A percentile compares a stretch with the other conserved stretches of the same genome.
phyloP scores from a whole-genome alignment of 92 coral and sea anemone genomes.

The Scolanthus callimorphus region DNA sequence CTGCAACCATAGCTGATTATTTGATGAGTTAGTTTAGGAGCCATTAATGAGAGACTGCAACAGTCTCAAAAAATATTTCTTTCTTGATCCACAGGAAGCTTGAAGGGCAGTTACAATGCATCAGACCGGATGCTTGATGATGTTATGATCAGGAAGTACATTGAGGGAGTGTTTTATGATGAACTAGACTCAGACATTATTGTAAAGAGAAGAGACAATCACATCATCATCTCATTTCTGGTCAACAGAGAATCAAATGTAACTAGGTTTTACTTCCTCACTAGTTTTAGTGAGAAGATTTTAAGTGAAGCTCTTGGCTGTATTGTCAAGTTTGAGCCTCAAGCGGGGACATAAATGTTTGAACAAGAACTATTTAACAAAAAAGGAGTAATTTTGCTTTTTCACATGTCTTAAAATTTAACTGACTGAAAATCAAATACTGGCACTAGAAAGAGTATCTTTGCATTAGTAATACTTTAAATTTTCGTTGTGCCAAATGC shows the following conservation, averaged over 20 bases:
- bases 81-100: constrained; percentile 52
- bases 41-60: no score
- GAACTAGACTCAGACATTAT: constrained; percentile 80
- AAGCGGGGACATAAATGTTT: constrained; percentile 22
- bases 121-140: constrained; percentile 93
- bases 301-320: constrained; percentile 78
- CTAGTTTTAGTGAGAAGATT: constrained; percentile 85
- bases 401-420: no score
- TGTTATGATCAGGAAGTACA: constrained; percentile 86
- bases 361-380: no score
- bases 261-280: constrained; percentile 79
- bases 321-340: constrained; percentile 85
- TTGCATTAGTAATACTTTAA: no score
- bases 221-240: constrained; percentile 68
- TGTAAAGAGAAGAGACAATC: constrained; percentile 88
- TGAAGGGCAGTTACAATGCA: constrained; percentile 89
- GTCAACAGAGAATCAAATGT: constrained; percentile 56
- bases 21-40: no score
- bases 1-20: no score
- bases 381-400: no score
- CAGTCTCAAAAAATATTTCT: constrained; percentile 2
- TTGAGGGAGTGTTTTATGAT: constrained; percentile 93
- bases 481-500: no score
- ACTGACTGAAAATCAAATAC: no score
- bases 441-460: no score